phyloP scores from a whole-genome alignment of 2,797 vertebrate genomes.

The Arnoldichthys spilopterus region DNA sequence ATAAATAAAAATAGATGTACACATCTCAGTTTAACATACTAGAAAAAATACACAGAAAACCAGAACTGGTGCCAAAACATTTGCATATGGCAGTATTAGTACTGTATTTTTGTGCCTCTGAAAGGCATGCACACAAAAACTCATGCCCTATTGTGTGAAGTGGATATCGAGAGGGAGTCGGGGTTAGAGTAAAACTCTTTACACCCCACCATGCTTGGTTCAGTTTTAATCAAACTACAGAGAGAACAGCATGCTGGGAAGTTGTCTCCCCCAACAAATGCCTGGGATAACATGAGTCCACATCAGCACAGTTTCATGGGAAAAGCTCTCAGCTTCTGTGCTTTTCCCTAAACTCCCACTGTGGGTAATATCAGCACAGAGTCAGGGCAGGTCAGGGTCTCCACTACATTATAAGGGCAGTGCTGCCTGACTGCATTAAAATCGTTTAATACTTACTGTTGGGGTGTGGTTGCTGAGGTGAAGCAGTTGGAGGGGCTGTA shows the following conservation, averaged over 20 bases:
- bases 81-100: too few relatives aligned
- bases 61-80: too few relatives aligned
- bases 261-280: slow-evolving; percentile 68
- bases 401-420: slow-evolving; percentile 72
- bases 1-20: too few relatives aligned
- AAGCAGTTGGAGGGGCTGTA: slow-evolving; percentile 67
- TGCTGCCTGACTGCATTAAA: slow-evolving; percentile 69
- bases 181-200: slow-evolving; percentile 59
- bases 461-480: slow-evolving; percentile 82
- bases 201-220: slow-evolving; percentile 66
- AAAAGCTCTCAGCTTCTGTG: slow-evolving; percentile 67
- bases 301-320: slow-evolving; percentile 62
- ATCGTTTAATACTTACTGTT: slow-evolving; percentile 79
- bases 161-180: slow-evolving; percentile 44
- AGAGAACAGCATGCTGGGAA: slow-evolving; percentile 74
- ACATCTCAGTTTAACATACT: too few relatives aligned
- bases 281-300: slow-evolving; percentile 77
- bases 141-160: not conserved
- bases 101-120: too few relatives aligned
- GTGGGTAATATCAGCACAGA: slow-evolving; percentile 80
- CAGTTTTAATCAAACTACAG: slow-evolving; percentile 77
- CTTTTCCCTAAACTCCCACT: slow-evolving; percentile 71
- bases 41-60: too few relatives aligned
- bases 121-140: not conserved
- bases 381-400: slow-evolving; percentile 72